A percentile compares a stretch with the other conserved stretches of the same genome.
Conservation (phyloP, 2,113 vertebrate genomes). For the Eurypyga helias region DNA sequence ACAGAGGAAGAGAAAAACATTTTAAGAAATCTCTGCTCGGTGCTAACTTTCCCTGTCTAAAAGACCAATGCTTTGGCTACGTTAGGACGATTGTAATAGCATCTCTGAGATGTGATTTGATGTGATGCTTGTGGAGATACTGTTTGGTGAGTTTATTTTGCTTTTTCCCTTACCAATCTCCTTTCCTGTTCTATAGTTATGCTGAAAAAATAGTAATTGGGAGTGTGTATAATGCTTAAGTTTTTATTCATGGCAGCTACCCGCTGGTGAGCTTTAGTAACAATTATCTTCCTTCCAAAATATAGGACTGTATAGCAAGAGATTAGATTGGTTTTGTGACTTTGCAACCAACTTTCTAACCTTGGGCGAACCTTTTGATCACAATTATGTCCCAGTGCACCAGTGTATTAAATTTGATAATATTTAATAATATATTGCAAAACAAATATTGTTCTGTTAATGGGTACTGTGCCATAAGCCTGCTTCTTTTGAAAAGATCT, state of each 20-base stretch:
- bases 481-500: neutral
- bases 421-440: neutral
- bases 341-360: conserved; percentile 35
- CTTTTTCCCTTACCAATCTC: neutral
- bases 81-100: neutral
- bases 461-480: neutral
- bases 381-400: neutral
- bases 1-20: neutral
- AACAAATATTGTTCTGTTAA: neutral
- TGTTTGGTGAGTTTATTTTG: neutral
- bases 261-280: conserved; percentile 8
- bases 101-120: neutral
- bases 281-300: conserved; percentile 19
- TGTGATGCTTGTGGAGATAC: neutral
- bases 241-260: neutral
- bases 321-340: conserved; percentile 34
- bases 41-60: neutral
- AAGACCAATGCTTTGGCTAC: neutral
- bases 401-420: conserved; percentile 2
- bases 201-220: neutral
- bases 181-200: neutral
- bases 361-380: conserved; percentile 14
- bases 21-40: neutral
- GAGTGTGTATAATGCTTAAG: neutral
- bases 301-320: neutral